Evolutionary conservation across 2,113 vertebrate genomes (phyloP), one percentile per base, ranked within the genome.

Genomic region (Mormoops blainvillei): DNA sequence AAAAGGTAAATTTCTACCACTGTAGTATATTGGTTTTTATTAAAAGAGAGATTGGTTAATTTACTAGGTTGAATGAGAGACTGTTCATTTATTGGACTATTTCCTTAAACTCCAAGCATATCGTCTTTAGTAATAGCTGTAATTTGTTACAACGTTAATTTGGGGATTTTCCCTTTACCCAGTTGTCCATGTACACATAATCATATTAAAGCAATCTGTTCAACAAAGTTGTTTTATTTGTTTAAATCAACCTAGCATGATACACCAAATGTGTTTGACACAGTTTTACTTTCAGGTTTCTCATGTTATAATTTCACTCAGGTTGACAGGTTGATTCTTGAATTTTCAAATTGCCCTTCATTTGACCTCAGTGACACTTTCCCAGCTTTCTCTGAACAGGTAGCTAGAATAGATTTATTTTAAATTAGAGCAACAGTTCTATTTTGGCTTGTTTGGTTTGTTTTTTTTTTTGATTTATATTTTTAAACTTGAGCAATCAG

Each of bases 251-350:
- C 98, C 98, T 98, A 98, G 98, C 97, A 98, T 98, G 97, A 98
- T 99, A 98, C 97, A 99, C 98, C 97, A 98, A 98, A 98, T 97
- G 93, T 97, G 96, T 98, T 98, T 98, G 97, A 97, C 97, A 93
- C 97, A 97, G 84, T 98, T 98, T 96, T 92, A 91, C 88, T 95
- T 96, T 97, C 95, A 93, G 97, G 96, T 95, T 94, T 96, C 71
- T 95, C 70, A 74, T 80, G 41, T 56, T 70, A 74, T 50, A n/a
- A 31, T 58, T 91, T 84, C 63, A 65, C 85, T 97, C 48, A 84
- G 85, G 22, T 90, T 92, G 36, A 92, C 48, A 84, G 85, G 22
- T 90, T 92, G 36, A 92, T 4, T 70, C 77, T 88, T 84, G 58
- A 87, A 4, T 85, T 95, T 96, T 90, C 87, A 86, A 65, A 48